These are phyloP conservation scores for Vulpes vulpes DNA, from an alignment of 2,113 vertebrate genomes.

Conservation along the genomic window DNA sequence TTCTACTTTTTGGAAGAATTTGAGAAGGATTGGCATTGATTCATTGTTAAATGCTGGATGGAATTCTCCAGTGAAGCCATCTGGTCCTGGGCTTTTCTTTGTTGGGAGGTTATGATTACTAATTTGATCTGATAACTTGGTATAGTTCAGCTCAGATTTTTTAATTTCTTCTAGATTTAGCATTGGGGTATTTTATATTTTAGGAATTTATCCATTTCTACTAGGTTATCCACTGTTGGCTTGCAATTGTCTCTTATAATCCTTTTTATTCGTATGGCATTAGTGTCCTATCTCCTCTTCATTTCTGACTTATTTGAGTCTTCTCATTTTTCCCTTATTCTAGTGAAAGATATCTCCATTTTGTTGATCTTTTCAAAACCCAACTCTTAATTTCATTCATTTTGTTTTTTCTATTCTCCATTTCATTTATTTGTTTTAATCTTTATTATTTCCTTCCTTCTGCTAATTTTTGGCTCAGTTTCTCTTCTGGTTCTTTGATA, in stretches of 20 bases:
- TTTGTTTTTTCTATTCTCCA: neutral
- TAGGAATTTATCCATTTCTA: neutral
- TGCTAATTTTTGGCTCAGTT: neutral
- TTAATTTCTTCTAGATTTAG: neutral
- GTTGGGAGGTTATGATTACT: neutral
- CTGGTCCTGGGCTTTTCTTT: neutral
- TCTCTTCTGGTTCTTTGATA: neutral
- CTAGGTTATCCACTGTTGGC: neutral
- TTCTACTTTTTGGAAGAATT: neutral
- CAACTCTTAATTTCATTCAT: neutral
- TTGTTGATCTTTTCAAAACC: neutral
- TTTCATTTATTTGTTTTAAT: neutral
- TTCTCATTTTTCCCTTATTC: neutral
- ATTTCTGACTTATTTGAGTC: neutral
- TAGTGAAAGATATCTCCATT: neutral
- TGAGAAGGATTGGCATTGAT: neutral
- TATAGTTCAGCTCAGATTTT: neutral
- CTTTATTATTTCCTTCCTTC: neutral
- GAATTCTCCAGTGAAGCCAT: neutral
- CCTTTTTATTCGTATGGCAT: neutral
- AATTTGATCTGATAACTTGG: neutral
- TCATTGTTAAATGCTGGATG: neutral
- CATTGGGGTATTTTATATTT: neutral
- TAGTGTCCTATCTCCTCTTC: neutral
- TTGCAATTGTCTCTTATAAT: neutral